These are phyloP conservation scores for Aotus griseimembra DNA, from an alignment of 2,797 vertebrate species.

Conservation along the genomic window DNA sequence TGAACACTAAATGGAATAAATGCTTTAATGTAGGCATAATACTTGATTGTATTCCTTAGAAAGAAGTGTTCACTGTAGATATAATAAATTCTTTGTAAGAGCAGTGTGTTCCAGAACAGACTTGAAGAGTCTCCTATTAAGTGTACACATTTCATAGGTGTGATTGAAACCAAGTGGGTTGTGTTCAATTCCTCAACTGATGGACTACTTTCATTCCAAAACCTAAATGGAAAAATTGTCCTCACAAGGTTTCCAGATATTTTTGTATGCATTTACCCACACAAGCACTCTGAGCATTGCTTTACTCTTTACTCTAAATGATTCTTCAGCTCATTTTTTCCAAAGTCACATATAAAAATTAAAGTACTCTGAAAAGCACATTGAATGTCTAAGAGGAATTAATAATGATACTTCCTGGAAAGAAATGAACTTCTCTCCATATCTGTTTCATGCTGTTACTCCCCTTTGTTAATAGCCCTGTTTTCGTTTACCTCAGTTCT, in stretches of 20 bases:
- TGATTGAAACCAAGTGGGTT: background rate
- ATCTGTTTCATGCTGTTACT: background rate
- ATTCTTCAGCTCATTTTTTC: background rate
- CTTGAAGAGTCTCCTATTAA: background rate
- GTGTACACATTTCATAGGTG: background rate
- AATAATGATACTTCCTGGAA: background rate
- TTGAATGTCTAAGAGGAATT: background rate
- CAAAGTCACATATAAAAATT: background rate
- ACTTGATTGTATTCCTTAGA: background rate
- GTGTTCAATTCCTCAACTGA: background rate
- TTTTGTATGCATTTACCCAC: background rate
- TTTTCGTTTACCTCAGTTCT: background rate
- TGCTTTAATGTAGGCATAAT: background rate
- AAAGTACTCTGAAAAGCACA: background rate
- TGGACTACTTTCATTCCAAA: background rate
- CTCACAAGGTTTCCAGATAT: background rate
- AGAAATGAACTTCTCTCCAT: background rate
- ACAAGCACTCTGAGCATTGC: background rate
- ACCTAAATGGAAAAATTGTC: background rate
- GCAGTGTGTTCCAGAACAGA: background rate
- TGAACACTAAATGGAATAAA: background rate
- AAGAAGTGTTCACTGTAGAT: background rate
- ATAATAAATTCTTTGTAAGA: background rate
- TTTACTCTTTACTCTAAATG: background rate
- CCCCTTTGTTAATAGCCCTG: background rate